Evolutionary conservation across 2,888 invertebrate genomes (phyloP).

Genomic region (Trichopoda pennipes): DNA sequence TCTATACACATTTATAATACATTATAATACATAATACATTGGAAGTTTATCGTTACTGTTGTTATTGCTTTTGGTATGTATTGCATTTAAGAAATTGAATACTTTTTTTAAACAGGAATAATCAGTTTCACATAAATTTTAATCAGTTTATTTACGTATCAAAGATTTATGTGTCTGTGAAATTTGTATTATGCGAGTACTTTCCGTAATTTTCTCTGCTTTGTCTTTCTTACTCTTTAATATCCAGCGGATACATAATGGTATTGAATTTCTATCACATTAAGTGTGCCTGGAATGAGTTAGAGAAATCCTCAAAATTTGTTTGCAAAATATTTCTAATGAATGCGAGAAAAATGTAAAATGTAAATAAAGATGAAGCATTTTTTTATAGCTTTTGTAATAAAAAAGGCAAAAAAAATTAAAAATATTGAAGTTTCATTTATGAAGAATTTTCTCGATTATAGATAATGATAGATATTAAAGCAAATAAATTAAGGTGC

Average conservation of each 20-base stretch:
- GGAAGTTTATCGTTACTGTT: conserved; percentile 15
- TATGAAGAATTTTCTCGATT: too few relatives aligned
- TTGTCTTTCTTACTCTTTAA: background rate
- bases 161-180: conserved; percentile 77
- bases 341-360: background rate
- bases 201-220: background rate
- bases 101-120: conserved; percentile 69
- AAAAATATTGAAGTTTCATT: too few relatives aligned
- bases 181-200: conserved; percentile 40
- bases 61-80: conserved; percentile 7
- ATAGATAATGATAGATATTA: too few relatives aligned
- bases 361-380: background rate
- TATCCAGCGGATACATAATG: background rate
- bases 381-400: background rate
- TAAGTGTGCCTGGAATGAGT: background rate
- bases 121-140: conserved; percentile 79
- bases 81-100: conserved; percentile 67
- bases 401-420: too few relatives aligned
- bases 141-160: conserved; percentile 71
- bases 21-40: background rate
- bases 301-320: background rate
- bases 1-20: conserved; percentile 43
- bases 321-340: conserved; percentile 1
- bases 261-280: conserved; percentile 41
- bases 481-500: too few relatives aligned